A percentile compares a stretch with the other conserved stretches of the same genome.
phyloP scores from a whole-genome alignment of 2,797 vertebrate species.

The Eulemur mongoz region DNA sequence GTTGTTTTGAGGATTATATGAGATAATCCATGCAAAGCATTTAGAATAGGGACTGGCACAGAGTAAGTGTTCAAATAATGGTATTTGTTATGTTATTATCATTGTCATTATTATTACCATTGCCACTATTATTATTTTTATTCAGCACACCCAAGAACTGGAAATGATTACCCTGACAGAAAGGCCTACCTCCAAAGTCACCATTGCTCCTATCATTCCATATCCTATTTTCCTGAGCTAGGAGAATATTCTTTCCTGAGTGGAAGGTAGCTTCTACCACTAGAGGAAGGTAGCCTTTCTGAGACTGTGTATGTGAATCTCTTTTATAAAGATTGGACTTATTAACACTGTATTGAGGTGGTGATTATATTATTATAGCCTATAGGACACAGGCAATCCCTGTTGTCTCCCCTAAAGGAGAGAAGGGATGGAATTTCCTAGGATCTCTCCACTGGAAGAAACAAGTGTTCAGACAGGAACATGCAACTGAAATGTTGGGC shows the following conservation, averaged over 20 bases:
- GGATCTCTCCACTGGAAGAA: neutral
- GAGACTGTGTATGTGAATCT: neutral
- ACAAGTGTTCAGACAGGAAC: neutral
- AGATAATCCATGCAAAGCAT: neutral
- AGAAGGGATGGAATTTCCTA: neutral
- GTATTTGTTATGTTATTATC: neutral
- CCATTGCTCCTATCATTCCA: neutral
- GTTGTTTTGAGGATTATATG: neutral
- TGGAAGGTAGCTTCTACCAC: neutral
- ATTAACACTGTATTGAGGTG: neutral
- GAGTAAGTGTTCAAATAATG: constrained; percentile 3
- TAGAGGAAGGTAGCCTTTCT: neutral
- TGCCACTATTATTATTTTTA: constrained; percentile 5
- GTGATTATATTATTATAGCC: neutral
- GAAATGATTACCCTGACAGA: neutral
- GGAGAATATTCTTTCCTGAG: neutral
- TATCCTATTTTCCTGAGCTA: neutral
- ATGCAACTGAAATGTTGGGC: neutral
- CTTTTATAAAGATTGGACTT: neutral
- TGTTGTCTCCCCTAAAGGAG: neutral
- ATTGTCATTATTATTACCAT: neutral
- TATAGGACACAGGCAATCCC: neutral
- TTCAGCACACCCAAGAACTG: neutral
- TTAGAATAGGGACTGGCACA: neutral
- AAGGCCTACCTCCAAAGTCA: neutral